A percentile compares a stretch with the other conserved stretches of the same genome.
Evolutionary conservation across 2,888 invertebrate genomes (phyloP).

Genomic region (Torymus texanus): DNA sequence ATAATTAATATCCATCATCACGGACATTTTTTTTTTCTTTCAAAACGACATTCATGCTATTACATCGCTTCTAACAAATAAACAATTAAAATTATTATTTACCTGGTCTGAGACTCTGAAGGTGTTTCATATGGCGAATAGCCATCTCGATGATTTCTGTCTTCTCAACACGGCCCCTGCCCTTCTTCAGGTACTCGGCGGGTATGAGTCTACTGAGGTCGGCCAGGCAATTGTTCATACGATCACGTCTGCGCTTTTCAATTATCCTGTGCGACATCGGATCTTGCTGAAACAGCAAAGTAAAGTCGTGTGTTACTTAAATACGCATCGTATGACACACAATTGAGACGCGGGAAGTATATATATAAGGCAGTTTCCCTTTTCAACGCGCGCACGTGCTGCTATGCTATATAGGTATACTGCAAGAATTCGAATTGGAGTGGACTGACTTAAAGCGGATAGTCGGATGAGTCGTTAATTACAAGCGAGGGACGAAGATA

Average conservation of each 20-base stretch:
- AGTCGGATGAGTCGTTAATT: too few species aligned
- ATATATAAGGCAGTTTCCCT: too few species aligned
- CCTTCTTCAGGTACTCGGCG: slow-evolving; percentile 94
- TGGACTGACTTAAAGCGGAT: too few species aligned
- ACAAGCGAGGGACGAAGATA: too few species aligned
- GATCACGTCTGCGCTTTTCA: slow-evolving; percentile 94
- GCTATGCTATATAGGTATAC: too few species aligned
- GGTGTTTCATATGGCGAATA: slow-evolving; percentile 92
- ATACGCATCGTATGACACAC: too few species aligned
- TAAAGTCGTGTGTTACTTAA: neutral
- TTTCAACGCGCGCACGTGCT: too few species aligned
- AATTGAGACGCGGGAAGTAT: too few species aligned
- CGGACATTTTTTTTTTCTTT: too few species aligned
- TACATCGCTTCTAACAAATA: slow-evolving; percentile 19
- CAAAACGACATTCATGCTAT: too few species aligned
- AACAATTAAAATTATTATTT: slow-evolving; percentile 16
- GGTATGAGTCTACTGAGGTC: slow-evolving; percentile 95
- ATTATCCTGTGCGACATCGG: slow-evolving; percentile 98
- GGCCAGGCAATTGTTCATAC: slow-evolving; percentile 98
- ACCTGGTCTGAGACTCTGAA: slow-evolving; percentile 82
- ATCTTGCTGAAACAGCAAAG: slow-evolving; percentile 83
- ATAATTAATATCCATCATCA: too few species aligned
- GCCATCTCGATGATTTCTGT: slow-evolving; percentile 99
- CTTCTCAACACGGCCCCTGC: slow-evolving; percentile 96
- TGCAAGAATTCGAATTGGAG: too few species aligned